Conservation (phyloP, 2,797 vertebrate species). For the Enteromius unitaeniatus region DNA sequence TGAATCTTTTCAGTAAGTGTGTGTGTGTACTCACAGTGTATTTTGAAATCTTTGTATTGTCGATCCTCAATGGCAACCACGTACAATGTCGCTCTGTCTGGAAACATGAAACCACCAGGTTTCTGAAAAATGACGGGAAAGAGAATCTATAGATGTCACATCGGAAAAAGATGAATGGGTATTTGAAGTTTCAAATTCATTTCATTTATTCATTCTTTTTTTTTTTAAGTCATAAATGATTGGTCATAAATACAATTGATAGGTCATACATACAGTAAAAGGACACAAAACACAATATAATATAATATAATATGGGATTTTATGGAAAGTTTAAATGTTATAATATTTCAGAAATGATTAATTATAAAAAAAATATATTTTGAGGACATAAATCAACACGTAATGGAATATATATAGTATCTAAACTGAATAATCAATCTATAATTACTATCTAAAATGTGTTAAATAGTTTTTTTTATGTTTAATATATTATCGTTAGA, state of each 20-base stretch:
- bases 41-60: conserved; percentile 99
- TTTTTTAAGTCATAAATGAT: not conserved
- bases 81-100: conserved; percentile 94
- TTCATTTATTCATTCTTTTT: not conserved
- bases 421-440: not conserved
- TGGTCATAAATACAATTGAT: not conserved
- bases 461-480: no score
- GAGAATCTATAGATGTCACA: conserved; percentile 12
- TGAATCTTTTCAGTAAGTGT: not conserved
- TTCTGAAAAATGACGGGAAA: conserved; percentile 85
- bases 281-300: not conserved
- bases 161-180: not conserved
- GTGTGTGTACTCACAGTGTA: conserved; percentile 89
- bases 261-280: not conserved
- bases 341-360: not conserved
- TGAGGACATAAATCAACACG: not conserved
- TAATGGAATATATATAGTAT: not conserved
- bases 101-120: conserved; percentile 98
- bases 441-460: not conserved
- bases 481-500: not conserved
- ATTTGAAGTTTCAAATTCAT: not conserved
- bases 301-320: no score
- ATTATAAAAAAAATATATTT: not conserved
- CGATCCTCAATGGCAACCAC: conserved; percentile 96
- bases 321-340: not conserved